Evolutionary conservation across 1,140 invertebrate genomes (phyloP).

Genomic region (Hetaerina americana): DNA sequence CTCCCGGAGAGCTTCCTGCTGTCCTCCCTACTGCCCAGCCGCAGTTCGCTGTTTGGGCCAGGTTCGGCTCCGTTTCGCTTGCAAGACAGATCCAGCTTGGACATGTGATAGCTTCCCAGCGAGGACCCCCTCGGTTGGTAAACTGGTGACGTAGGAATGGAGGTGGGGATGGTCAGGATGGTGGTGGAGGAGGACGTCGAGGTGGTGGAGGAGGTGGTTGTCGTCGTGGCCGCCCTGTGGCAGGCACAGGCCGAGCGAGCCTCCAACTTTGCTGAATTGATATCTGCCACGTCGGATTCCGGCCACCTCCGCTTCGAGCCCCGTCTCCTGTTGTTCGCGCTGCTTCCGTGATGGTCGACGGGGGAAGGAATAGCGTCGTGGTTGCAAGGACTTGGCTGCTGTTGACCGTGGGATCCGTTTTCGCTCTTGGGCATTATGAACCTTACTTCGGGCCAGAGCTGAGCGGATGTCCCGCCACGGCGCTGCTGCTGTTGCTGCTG

Average conservation of each 20-base stretch:
- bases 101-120: neutral
- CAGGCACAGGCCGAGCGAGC: neutral
- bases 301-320: neutral
- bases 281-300: neutral
- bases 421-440: neutral
- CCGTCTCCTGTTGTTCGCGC: neutral
- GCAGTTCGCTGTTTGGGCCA: neutral
- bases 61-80: neutral
- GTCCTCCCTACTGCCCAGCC: neutral
- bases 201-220: neutral
- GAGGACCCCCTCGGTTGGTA: neutral
- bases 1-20: neutral
- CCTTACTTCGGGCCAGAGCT: neutral
- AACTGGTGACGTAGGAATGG: neutral
- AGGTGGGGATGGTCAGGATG: neutral
- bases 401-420: neutral
- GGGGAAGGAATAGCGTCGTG: neutral
- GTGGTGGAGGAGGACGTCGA: neutral
- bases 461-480: neutral
- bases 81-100: neutral
- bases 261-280: neutral
- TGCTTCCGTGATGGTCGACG: neutral
- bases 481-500: neutral
- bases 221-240: neutral
- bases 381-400: neutral